phyloP scores from a whole-genome alignment of 2,113 vertebrate species.

The Collichthys lucidus region DNA sequence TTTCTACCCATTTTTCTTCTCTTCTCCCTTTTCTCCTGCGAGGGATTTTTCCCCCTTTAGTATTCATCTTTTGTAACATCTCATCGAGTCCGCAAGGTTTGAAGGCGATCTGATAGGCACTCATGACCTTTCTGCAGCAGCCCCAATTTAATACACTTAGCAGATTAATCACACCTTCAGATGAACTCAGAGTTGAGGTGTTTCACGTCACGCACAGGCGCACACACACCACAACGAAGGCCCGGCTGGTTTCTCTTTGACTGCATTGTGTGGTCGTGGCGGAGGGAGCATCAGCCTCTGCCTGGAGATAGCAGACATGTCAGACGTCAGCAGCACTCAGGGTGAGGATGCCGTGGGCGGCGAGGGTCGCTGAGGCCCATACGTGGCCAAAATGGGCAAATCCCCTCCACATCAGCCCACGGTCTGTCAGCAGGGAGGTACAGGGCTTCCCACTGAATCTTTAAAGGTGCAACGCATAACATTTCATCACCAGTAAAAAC shows the following conservation, averaged over 20 bases:
- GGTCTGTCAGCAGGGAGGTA: slow-evolving; percentile 35
- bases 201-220: background rate
- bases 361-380: slow-evolving; percentile 65
- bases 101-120: slow-evolving; percentile 45
- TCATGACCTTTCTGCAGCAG: slow-evolving; percentile 53
- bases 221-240: slow-evolving; percentile 17
- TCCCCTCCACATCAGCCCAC: slow-evolving; percentile 67
- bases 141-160: slow-evolving; percentile 33
- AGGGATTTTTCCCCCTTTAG: slow-evolving; percentile 6
- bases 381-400: slow-evolving; percentile 67
- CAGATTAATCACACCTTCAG: slow-evolving; percentile 54
- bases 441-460: slow-evolving; percentile 50
- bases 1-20: slow-evolving; percentile 48
- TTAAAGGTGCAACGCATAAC: slow-evolving; percentile 37
- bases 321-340: slow-evolving; percentile 72
- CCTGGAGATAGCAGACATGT: slow-evolving; percentile 58
- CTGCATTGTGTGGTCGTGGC: slow-evolving; percentile 64
- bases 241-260: slow-evolving; percentile 60
- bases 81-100: background rate
- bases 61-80: slow-evolving; percentile 29
- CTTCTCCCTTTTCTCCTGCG: slow-evolving; percentile 10
- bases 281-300: slow-evolving; percentile 54
- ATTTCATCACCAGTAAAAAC: slow-evolving; percentile 30
- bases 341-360: slow-evolving; percentile 60
- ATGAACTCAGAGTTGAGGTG: slow-evolving; percentile 28